Base-by-base conservation (phyloP, 2,888 invertebrate species). In the Ptychoptera contaminata region DNA sequence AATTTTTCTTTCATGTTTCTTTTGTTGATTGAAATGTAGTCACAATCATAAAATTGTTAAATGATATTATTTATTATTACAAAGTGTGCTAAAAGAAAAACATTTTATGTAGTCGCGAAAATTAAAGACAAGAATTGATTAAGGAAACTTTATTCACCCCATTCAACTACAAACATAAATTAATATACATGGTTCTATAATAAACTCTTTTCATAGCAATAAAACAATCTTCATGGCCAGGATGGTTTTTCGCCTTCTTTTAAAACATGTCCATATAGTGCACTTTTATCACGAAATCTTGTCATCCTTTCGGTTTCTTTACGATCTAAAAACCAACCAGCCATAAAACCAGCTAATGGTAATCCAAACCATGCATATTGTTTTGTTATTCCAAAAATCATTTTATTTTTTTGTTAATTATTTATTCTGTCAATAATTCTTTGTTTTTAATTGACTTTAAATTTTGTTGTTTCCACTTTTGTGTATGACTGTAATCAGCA, bases 271-370 rank as follows among this genome's bases (percentile, higher is more conserved):
- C 82, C 83, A 58, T 79, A 90, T 35, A 90, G 64, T 41, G 77
- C 74, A 56, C 86, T 86, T 59, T 81, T 86, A 58, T 90, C 88
- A 47, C 87, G 71, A 60, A 79, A 90, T 51, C 62, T 65, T 0
- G 72, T 69, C 76, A 85, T 75, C 45, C 85, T 72, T 47, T 79
- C 68, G 1, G 79, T 79, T 66, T 87, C 85, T 52, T 73, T 68
- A 6, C 66, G 63, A 57, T 86, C 83, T 44, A 86, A 53, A 51
- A 62, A 78, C 54, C 69, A 68, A 1, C 86, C 86, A 43, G 82
- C 48, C 2, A 63, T 56, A 51, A 59, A 74, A 1, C 80, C 80
- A 29, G 67, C 52, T 0, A 75, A 1, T 0, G 82, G 81, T 0
- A 81, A 35, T 0, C 61, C 58, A 2, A 64, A 54, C 65, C 68